Percentiles rank a stretch among this genome's conserved stretches.
phyloP scores from a whole-genome alignment of 2,888 invertebrate species.

The Leucophora obtusa region DNA sequence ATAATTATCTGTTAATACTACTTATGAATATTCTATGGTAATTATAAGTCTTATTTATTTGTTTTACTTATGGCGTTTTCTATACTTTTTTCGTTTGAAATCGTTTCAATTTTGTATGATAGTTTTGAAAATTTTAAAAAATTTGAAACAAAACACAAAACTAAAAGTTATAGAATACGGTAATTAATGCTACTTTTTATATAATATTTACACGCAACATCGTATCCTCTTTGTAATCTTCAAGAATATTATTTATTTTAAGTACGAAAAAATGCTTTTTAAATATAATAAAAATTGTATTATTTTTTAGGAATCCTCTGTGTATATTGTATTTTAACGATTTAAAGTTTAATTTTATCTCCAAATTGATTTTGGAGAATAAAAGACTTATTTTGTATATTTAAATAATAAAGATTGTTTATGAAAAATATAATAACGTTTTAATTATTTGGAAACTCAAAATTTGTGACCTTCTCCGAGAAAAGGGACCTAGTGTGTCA shows the following conservation, averaged over 20 bases:
- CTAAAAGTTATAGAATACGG: not conserved
- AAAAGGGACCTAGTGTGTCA: no score
- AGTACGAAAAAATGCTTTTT: conserved; percentile 2
- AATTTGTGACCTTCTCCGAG: no score
- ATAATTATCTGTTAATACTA: conserved; percentile 10
- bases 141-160: no score
- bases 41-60: not conserved
- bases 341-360: conserved; percentile 19
- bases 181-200: not conserved
- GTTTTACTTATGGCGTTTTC: not conserved
- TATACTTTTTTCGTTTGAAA: no score
- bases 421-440: not conserved
- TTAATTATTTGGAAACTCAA: not conserved
- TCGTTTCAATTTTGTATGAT: no score
- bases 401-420: conserved; percentile 40
- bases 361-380: conserved; percentile 19
- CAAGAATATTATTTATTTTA: not conserved
- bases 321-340: conserved; percentile 22
- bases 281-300: conserved; percentile 13
- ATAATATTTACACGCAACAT: not conserved
- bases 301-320: conserved; percentile 22
- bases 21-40: not conserved
- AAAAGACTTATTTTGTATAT: conserved; percentile 16
- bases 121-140: no score
- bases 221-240: not conserved